phyloP scores from a whole-genome alignment of 1,140 invertebrate species.

The Zaprionus taronus region DNA sequence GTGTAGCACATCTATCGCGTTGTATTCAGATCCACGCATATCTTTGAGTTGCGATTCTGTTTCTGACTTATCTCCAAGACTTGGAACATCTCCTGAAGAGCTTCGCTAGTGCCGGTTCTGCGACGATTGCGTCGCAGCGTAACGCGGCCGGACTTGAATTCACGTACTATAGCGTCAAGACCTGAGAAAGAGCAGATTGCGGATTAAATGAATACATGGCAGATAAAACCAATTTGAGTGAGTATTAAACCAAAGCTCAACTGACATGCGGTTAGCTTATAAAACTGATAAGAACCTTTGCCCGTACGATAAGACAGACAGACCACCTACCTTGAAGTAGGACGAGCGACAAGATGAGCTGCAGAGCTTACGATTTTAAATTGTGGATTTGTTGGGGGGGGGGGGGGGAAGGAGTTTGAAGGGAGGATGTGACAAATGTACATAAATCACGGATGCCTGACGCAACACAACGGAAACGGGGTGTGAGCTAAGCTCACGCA shows the following conservation, averaged over 20 bases:
- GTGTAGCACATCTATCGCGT: conserved; percentile 20
- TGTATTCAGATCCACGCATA: conserved; percentile 75
- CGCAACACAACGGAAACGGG: conserved; percentile 7
- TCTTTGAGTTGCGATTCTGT: conserved; percentile 82
- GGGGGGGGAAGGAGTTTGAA: not conserved
- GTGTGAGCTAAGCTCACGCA: conserved; percentile 43
- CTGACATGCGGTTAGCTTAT: conserved; percentile 66
- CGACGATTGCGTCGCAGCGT: conserved; percentile 76
- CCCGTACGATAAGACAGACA: conserved; percentile 10
- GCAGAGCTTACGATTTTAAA: conserved; percentile 52
- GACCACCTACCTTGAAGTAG: conserved; percentile 46
- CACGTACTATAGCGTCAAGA: conserved; percentile 84
- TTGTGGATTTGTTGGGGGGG: not conserved
- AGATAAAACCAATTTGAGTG: not conserved
- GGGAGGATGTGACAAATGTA: conserved; percentile 38
- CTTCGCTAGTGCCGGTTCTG: conserved; percentile 75
- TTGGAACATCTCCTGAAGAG: conserved; percentile 83
- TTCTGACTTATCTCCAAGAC: conserved; percentile 82
- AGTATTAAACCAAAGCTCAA: conserved; percentile 28
- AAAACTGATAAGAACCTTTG: conserved; percentile 22
- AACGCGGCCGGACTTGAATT: conserved; percentile 82
- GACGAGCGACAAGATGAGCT: conserved; percentile 28
- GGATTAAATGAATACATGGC: not conserved
- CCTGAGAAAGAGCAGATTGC: conserved; percentile 55
- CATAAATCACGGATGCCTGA: conserved; percentile 57